phyloP scores from a whole-genome alignment of 2,797 vertebrate species.

The Anas flavirostris region DNA sequence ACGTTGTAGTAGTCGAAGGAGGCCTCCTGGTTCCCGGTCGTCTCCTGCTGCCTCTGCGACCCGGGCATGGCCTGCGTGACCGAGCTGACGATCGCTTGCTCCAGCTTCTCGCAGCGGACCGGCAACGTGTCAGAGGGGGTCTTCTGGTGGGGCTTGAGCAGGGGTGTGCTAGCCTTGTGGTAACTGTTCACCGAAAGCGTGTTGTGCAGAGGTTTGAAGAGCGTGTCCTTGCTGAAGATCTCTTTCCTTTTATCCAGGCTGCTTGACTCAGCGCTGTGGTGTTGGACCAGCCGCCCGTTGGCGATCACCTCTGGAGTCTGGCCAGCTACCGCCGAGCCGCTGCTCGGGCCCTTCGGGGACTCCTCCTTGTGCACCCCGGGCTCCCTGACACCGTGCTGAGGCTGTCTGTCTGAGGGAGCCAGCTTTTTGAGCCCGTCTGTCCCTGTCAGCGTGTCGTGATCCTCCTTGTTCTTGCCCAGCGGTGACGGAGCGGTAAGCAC shows the following conservation, averaged over 20 bases:
- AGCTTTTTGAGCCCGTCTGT: constrained; percentile 84
- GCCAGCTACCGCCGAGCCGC: constrained; percentile 71
- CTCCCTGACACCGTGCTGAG: constrained; percentile 89
- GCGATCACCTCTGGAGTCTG: constrained; percentile 84
- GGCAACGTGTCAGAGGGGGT: constrained; percentile 86
- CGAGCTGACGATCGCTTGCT: constrained; percentile 87
- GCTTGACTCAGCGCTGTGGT: constrained; percentile 86
- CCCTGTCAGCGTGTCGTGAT: constrained; percentile 91
- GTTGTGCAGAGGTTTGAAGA: constrained; percentile 95
- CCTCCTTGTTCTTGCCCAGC: constrained; percentile 86
- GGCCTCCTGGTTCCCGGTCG: constrained; percentile 84
- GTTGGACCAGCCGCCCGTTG: constrained; percentile 89
- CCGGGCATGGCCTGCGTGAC: constrained; percentile 83
- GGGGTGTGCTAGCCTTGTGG: constrained; percentile 89
- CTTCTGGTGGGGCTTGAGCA: constrained; percentile 94
- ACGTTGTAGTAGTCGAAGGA: constrained; percentile 98
- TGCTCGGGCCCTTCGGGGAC: constrained; percentile 85
- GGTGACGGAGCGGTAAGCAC: constrained; percentile 87
- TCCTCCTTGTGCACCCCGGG: constrained; percentile 89
- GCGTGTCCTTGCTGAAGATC: constrained; percentile 95
- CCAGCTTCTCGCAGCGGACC: constrained; percentile 89
- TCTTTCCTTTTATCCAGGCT: constrained; percentile 94
- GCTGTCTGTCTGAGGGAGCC: constrained; percentile 81
- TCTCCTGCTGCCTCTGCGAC: constrained; percentile 87
- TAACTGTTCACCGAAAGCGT: constrained; percentile 93